Conservation (phyloP, 2,113 vertebrate species). For the Ammodytes marinus region DNA sequence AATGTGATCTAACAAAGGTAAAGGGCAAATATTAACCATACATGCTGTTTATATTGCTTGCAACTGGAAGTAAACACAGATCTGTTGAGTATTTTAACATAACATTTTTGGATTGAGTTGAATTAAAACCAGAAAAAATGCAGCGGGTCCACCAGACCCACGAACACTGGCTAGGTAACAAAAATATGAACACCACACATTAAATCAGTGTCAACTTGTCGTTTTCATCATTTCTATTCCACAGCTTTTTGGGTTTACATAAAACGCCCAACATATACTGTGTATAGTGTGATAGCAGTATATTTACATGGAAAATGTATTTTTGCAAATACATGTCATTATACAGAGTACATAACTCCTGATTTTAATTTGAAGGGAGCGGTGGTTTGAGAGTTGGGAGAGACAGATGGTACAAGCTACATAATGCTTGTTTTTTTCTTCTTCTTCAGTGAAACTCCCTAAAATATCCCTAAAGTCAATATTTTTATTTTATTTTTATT, state of each 20-base stretch:
- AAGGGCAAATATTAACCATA: no score
- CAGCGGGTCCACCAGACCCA: no score
- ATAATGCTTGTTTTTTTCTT: neutral
- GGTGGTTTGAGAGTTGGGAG: slow-evolving; percentile 30
- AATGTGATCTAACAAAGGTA: no score
- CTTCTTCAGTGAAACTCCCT: neutral
- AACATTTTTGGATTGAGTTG: no score
- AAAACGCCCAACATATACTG: neutral
- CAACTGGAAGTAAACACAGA: no score
- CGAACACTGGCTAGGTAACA: no score
- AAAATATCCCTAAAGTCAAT: neutral
- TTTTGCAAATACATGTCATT: neutral
- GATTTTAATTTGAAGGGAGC: slow-evolving; percentile 29
- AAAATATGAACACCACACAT: no score
- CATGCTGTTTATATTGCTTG: no score
- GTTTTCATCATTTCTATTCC: neutral
- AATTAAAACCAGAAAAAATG: no score
- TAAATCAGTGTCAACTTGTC: no score
- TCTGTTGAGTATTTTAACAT: no score
- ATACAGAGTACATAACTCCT: neutral
- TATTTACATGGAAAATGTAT: neutral
- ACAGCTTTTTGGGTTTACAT: neutral
- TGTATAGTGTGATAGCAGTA: neutral
- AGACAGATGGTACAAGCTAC: slow-evolving; percentile 25
- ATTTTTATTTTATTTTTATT: no score